A percentile compares a stretch with the other conserved stretches of the same genome.
These are phyloP conservation scores for Ascaphus truei DNA, from an alignment of 2,113 vertebrate genomes.

Conservation along the genomic window DNA sequence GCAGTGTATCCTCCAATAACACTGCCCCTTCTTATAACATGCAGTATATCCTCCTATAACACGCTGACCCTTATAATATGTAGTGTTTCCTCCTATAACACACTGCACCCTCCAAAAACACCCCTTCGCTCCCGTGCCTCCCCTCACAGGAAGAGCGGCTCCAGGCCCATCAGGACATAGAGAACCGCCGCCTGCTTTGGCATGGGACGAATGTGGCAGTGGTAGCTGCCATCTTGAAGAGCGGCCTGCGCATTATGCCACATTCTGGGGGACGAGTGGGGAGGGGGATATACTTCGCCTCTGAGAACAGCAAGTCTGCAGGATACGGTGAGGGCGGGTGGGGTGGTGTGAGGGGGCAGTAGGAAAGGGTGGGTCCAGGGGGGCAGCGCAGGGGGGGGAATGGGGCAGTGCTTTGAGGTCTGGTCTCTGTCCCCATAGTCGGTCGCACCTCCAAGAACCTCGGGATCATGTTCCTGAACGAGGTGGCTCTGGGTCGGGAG, in stretches of 20 bases:
- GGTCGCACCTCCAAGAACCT: constrained; percentile 41
- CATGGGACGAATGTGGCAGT: constrained; percentile 84
- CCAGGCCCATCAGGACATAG: constrained; percentile 58
- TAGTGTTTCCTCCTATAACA: too few relatives aligned
- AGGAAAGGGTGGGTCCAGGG: not conserved
- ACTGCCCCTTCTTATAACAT: too few relatives aligned
- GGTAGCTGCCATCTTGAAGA: constrained; percentile 84
- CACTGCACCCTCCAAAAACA: too few relatives aligned
- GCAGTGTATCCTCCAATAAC: too few relatives aligned
- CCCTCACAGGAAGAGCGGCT: constrained; percentile 66
- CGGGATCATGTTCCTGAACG: constrained; percentile 86
- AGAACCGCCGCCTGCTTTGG: constrained; percentile 84
- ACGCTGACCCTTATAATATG: too few relatives aligned
- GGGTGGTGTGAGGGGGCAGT: not conserved
- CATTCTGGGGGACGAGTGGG: constrained; percentile 83
- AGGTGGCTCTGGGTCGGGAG: constrained; percentile 82
- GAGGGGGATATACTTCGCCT: constrained; percentile 85
- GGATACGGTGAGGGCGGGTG: constrained; percentile 65
- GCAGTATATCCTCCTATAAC: too few relatives aligned
- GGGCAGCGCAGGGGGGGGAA: too few relatives aligned
- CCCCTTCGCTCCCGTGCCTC: not conserved
- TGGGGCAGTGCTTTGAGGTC: too few relatives aligned
- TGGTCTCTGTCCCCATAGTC: constrained; percentile 57
- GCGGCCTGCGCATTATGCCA: constrained; percentile 86
- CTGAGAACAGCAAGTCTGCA: constrained; percentile 82